Conservation (phyloP, 2,113 vertebrate species). For the Chloebia gouldiae region DNA sequence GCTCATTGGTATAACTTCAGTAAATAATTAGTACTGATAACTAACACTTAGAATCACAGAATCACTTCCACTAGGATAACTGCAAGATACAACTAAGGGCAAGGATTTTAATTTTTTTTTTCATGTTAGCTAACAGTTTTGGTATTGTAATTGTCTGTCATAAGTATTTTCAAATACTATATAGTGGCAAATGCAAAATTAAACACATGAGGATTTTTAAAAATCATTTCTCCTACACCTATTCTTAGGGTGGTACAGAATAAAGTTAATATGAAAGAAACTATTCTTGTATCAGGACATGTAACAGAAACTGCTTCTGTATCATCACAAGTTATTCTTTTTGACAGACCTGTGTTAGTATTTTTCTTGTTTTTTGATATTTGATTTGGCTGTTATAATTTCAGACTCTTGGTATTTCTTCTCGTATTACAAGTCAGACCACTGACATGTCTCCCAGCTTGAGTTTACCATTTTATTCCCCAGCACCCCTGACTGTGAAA, state of each 20-base stretch:
- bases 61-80: neutral
- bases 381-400: neutral
- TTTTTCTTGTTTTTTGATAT: neutral
- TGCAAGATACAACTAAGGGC: neutral
- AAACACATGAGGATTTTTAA: fast-evolving
- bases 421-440: neutral
- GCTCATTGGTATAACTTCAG: neutral
- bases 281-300: neutral
- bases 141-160: neutral
- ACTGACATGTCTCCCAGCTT: neutral
- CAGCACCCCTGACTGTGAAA: neutral
- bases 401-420: neutral
- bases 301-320: neutral
- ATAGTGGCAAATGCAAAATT: neutral
- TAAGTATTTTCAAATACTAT: neutral
- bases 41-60: neutral
- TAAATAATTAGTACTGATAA: neutral
- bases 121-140: neutral
- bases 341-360: neutral
- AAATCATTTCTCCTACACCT: neutral
- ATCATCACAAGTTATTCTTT: neutral
- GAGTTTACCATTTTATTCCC: neutral
- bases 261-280: neutral
- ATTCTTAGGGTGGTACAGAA: neutral
- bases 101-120: neutral